A percentile compares a stretch with the other conserved stretches of the same genome.
Evolutionary conservation across 2,113 vertebrate species (phyloP).

Genomic region (Lophura nycthemera): DNA sequence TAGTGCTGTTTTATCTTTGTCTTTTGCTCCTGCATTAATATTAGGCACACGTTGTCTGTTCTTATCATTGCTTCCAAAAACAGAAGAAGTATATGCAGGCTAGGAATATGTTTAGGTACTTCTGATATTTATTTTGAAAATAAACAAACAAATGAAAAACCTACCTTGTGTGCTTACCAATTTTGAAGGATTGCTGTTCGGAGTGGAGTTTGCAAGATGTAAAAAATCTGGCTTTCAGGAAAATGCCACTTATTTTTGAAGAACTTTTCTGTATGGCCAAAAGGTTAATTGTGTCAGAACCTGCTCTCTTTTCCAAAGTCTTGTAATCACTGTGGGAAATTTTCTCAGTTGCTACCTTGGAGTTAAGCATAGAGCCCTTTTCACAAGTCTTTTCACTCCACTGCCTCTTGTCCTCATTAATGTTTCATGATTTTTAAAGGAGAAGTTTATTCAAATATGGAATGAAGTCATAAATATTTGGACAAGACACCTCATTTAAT

Average conservation of each 20-base stretch:
- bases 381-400: not conserved
- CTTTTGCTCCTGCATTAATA: not conserved
- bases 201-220: not conserved
- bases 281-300: slow-evolving; percentile 24
- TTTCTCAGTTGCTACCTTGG: slow-evolving; percentile 3
- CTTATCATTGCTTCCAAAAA: not conserved
- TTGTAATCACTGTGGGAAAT: not conserved
- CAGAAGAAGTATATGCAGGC: not conserved
- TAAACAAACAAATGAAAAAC: not conserved
- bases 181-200: not conserved
- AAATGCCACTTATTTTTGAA: not conserved
- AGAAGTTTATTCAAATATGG: not conserved
- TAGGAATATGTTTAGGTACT: not conserved
- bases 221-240: not conserved
- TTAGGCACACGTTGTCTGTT: not conserved
- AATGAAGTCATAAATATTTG: slow-evolving; percentile 49
- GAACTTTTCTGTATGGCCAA: not conserved
- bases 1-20: not conserved
- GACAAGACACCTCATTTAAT: not conserved
- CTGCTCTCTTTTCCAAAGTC: not conserved
- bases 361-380: not conserved
- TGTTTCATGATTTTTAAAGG: slow-evolving; percentile 13
- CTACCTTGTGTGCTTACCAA: not conserved
- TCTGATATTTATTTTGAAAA: not conserved
- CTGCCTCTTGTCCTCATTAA: slow-evolving; percentile 1